These are phyloP conservation scores for Chrosomus eos DNA, from an alignment of 2,797 vertebrate species.

Conservation along the genomic window DNA sequence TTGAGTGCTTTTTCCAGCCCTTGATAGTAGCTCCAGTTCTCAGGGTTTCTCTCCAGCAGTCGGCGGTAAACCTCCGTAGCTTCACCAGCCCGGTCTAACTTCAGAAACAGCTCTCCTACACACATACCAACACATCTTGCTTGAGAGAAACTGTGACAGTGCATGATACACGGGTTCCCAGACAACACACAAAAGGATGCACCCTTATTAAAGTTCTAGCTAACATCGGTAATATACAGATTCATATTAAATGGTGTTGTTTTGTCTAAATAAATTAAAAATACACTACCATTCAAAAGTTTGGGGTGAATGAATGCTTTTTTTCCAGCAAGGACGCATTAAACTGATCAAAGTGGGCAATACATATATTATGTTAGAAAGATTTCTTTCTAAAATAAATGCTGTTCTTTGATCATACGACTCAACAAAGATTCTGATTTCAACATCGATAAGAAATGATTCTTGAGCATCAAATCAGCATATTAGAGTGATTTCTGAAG, in stretches of 20 bases:
- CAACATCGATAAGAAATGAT: neutral
- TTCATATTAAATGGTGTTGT: neutral
- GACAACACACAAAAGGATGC: neutral
- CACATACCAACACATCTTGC: neutral
- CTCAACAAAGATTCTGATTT: neutral
- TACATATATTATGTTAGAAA: neutral
- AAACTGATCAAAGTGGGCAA: neutral
- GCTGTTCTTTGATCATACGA: neutral
- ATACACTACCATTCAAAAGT: neutral
- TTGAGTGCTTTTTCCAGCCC: conserved; percentile 94
- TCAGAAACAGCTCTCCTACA: conserved; percentile 89
- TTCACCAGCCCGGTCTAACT: conserved; percentile 89
- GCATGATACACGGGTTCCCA: neutral
- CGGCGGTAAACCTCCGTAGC: conserved; percentile 89
- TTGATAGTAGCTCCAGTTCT: conserved; percentile 97
- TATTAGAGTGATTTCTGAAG: neutral
- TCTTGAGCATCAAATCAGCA: neutral
- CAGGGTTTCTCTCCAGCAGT: conserved; percentile 94
- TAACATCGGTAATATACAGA: neutral
- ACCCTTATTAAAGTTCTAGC: neutral
- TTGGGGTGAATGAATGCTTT: neutral
- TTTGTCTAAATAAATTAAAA: neutral
- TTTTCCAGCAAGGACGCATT: too few species aligned
- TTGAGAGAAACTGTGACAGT: neutral
- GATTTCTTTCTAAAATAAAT: neutral